Conservation (phyloP, 2,797 vertebrate genomes). For the Sylvilagus floridanus region DNA sequence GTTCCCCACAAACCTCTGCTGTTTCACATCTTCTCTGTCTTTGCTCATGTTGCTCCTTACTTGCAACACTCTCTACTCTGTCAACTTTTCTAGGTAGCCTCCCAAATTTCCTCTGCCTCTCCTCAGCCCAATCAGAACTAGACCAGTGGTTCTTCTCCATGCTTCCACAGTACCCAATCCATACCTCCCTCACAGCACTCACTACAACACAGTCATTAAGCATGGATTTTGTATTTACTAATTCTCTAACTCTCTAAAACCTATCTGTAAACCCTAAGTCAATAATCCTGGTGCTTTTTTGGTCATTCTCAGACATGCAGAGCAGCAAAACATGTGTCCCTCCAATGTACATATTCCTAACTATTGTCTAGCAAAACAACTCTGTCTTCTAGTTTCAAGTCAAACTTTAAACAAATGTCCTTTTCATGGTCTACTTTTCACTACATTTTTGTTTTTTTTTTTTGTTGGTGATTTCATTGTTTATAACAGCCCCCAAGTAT, state of each 20-base stretch:
- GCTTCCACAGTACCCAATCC: neutral
- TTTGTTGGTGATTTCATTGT: neutral
- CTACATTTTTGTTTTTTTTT: neutral
- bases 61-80: neutral
- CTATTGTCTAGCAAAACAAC: neutral
- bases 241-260: conserved; percentile 1
- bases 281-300: neutral
- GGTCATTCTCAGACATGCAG: neutral
- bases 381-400: neutral
- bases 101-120: neutral
- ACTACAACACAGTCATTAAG: neutral
- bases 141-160: neutral
- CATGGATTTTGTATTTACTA: neutral
- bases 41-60: neutral
- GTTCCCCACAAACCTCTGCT: neutral
- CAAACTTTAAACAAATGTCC: neutral
- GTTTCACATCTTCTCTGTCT: neutral
- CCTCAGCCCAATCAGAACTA: neutral
- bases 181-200: neutral
- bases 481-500: neutral
- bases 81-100: conserved; percentile 19
- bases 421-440: neutral
- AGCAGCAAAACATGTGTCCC: neutral
- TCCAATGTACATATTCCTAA: neutral
- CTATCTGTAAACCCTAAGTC: neutral